Percentiles rank a stretch among this genome's conserved stretches.
Evolutionary conservation across 2,888 invertebrate genomes (phyloP).

Genomic region (Operophtera brumata): DNA sequence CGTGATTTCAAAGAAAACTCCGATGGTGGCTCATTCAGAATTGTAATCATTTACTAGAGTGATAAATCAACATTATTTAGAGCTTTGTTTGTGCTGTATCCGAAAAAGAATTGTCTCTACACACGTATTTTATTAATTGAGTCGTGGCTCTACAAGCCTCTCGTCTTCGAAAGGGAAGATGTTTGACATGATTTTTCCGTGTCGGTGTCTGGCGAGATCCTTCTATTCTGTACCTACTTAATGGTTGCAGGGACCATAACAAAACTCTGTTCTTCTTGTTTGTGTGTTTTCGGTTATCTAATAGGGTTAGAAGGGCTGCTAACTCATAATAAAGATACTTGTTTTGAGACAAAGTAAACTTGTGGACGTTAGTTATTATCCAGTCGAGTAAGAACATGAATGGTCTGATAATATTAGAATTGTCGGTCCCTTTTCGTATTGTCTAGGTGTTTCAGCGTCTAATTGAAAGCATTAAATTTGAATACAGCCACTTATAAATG

Average conservation of each 20-base stretch:
- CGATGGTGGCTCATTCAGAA: slow-evolving; percentile 9
- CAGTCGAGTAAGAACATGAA: not conserved
- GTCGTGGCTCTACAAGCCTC: slow-evolving; percentile 9
- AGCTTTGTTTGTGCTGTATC: slow-evolving; percentile 19
- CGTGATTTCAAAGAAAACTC: slow-evolving; percentile 22
- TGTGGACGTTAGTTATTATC: slow-evolving; percentile 13
- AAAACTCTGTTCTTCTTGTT: too few relatives aligned
- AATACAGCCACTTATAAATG: slow-evolving; percentile 32
- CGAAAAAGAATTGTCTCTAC: slow-evolving; percentile 6
- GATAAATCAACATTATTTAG: slow-evolving; percentile 22
- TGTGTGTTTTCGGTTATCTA: slow-evolving; percentile 10
- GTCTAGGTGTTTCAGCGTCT: not conserved
- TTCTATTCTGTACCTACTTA: slow-evolving; percentile 5
- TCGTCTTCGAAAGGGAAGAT: slow-evolving; percentile 22
- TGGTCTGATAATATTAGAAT: slow-evolving; percentile 1
- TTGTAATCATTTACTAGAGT: slow-evolving; percentile 16
- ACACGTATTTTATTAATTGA: slow-evolving; percentile 15
- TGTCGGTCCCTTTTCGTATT: slow-evolving; percentile 5
- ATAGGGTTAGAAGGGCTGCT: slow-evolving; percentile 13
- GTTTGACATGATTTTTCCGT: slow-evolving; percentile 18
- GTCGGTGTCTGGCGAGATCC: slow-evolving; percentile 20
- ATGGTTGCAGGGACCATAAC: not conserved
- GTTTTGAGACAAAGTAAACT: slow-evolving; percentile 14
- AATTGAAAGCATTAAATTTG: slow-evolving; percentile 21
- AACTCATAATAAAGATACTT: slow-evolving; percentile 24